phyloP scores from a whole-genome alignment of 2,797 vertebrate genomes.

The Hydrolagus colliei region DNA sequence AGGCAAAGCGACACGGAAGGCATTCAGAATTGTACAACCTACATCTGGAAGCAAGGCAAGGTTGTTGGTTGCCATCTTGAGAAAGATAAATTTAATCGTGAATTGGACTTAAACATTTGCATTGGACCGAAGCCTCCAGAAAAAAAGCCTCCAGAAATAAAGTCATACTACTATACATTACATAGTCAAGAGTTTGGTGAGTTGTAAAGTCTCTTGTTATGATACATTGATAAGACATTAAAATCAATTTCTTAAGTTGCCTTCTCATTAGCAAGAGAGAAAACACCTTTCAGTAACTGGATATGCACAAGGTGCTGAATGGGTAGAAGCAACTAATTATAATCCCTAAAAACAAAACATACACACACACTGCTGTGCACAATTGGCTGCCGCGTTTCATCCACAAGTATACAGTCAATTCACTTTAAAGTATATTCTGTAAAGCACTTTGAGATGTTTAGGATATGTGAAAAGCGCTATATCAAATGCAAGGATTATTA shows the following conservation, averaged over 20 bases:
- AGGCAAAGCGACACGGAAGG: conserved; percentile 36
- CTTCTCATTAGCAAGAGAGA: background rate
- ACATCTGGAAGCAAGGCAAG: background rate
- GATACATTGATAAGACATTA: too few species aligned
- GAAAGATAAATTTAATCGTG: background rate
- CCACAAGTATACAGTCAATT: too few species aligned
- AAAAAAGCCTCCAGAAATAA: background rate
- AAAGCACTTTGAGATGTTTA: too few species aligned
- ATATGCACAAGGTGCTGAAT: too few species aligned
- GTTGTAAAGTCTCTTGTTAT: background rate
- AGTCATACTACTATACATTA: background rate
- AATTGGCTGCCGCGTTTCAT: too few species aligned
- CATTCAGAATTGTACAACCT: background rate
- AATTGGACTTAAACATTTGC: background rate
- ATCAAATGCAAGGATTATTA: too few species aligned
- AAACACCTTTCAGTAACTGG: too few species aligned
- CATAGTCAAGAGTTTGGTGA: background rate
- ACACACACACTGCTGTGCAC: too few species aligned
- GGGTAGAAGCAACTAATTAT: too few species aligned
- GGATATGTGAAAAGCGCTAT: too few species aligned
- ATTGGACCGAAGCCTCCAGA: background rate
- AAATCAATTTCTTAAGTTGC: background rate
- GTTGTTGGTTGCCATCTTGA: background rate
- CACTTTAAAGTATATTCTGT: too few species aligned
- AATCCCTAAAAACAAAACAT: too few species aligned